Percentiles rank a stretch among this genome's conserved stretches.
These are phyloP conservation scores for Xiphophorus maculatus DNA, from an alignment of 2,113 vertebrate genomes.

Conservation along the genomic window DNA sequence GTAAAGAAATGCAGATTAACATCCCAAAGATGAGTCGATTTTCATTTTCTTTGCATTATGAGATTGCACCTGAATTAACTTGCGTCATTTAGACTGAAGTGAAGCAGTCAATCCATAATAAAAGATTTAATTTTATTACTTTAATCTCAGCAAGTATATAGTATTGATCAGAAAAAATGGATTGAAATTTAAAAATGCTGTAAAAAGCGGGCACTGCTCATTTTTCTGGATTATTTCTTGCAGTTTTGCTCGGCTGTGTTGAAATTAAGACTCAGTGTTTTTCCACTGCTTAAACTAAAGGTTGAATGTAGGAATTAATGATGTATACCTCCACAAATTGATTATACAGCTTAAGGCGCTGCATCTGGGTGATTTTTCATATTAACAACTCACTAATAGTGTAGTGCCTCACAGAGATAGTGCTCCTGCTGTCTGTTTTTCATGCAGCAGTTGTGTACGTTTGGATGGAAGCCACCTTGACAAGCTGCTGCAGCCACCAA, in stretches of 20 bases:
- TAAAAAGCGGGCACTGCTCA: slow-evolving; percentile 18
- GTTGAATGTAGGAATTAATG: slow-evolving; percentile 27
- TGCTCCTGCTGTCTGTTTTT: slow-evolving; percentile 43
- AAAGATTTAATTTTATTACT: slow-evolving; percentile 33
- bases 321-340: slow-evolving; percentile 34
- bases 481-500: slow-evolving; percentile 52
- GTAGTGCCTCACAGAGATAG: slow-evolving; percentile 20
- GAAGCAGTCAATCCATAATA: slow-evolving; percentile 5
- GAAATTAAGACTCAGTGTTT: slow-evolving; percentile 3
- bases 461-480: slow-evolving; percentile 58
- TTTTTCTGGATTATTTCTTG: slow-evolving; percentile 22
- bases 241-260: not conserved
- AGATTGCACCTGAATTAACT: slow-evolving; percentile 33
- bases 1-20: slow-evolving; percentile 36
- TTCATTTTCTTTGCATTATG: slow-evolving; percentile 21
- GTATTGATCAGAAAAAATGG: slow-evolving; percentile 13
- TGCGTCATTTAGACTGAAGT: slow-evolving; percentile 1
- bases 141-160: slow-evolving; percentile 18
- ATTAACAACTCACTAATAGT: slow-evolving; percentile 31
- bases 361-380: slow-evolving; percentile 36
- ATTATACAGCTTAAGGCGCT: slow-evolving; percentile 36
- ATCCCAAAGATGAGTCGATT: slow-evolving; percentile 4
- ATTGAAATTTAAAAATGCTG: slow-evolving; percentile 25
- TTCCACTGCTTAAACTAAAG: slow-evolving; percentile 10
- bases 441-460: slow-evolving; percentile 52